Base-by-base conservation (phyloP, 2,113 vertebrate genomes). In the Apistogramma diplotaenia region DNA sequence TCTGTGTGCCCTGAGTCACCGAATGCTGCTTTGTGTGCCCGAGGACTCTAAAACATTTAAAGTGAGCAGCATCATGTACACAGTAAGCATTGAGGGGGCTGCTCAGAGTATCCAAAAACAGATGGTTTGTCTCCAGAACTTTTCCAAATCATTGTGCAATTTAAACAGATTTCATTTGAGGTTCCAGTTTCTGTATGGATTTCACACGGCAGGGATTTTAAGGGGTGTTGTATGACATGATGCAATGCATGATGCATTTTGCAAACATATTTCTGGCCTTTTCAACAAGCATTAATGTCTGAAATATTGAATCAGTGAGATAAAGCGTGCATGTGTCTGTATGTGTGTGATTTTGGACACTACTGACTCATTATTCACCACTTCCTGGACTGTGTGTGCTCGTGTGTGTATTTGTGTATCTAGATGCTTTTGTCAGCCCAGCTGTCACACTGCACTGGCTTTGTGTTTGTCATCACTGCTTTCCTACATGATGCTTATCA, bases 361-460 rank as follows among this genome's bases (percentile, higher is more conserved):
- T 23, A 21, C 54, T 88, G 86, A 79, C 78, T 91, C 86, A 88
- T 83, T 83, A 83, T 76, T 83, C 71, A 72, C 61, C 55, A 73
- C 84, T 76, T 89, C 83, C 84, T 81, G 67, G 56, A 37, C 46
- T 59, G 21, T 77, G 72, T 62, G 60, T 35, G 16, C 21, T 46
- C 18, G 23, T 67, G 40, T 15, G 62, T 49, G 25, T 29, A 29
- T 49, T 49, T 76, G 58, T 77, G 71, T 76, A 46, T 74, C 13
- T 84, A 74, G 59, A 74, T 88, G 54, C 78, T 72, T 79, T 83
- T 79, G 87, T 90, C 81, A 29, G 74, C 83, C 84, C 91, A 92
- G 92, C 89, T 92, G 90, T 89, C 71, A 15, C 43, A 12, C 60
- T 89, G 25, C 53, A 81, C 82, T 35, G 54, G 79, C 79, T 82